Evolutionary conservation across 2,888 invertebrate species (phyloP), one percentile per base, ranked within the genome.

Genomic region (Lithophane socia): DNA sequence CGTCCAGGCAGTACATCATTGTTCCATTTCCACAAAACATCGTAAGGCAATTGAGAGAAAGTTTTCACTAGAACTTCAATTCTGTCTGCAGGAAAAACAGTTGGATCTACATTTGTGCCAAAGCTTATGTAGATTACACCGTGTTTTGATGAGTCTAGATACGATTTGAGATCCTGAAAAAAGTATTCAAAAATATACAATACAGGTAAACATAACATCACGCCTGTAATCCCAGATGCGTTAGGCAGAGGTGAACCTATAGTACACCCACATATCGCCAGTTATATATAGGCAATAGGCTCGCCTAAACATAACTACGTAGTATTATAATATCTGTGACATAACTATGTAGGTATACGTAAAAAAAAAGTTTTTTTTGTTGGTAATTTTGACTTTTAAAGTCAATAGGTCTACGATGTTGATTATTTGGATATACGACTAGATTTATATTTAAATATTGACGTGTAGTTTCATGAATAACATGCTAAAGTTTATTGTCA

Each of bases 11-110:
- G 44, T 0, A 75, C 83, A 47, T 88, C 86, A n/a, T 86, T 84
- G 49, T 94, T 93, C 93, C 93, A 95, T 84, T 95, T 96, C 94
- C 93, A 94, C 13, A 96, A 75, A 37, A 96, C 91, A 44, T 93
- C 90, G 74, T 94, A 95, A 8, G 93, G 93, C 54, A 96, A 75
- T 54, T 90, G 83, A 0, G 93, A 91, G 60, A 96, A 93, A 2
- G 92, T 93, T 42, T 89, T 87, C 1, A 92, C 64, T 1, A 96
- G 82, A 2, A n/a, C n/a, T n/a, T n/a, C n/a, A n/a, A 92, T 88
- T 70, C 81, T 91, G 44, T 92, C 87, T 9, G 87, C 76, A 10
- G 94, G 90, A 72, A 96, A 82, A 5, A 37, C 4, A 9, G 81
- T 49, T n/a, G 78, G 78, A 24, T 79, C 75, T 9, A 79, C 81